Evolutionary conservation across 2,113 vertebrate genomes (phyloP), one percentile per base, ranked within the genome.

Genomic region (Urocolius indicus): DNA sequence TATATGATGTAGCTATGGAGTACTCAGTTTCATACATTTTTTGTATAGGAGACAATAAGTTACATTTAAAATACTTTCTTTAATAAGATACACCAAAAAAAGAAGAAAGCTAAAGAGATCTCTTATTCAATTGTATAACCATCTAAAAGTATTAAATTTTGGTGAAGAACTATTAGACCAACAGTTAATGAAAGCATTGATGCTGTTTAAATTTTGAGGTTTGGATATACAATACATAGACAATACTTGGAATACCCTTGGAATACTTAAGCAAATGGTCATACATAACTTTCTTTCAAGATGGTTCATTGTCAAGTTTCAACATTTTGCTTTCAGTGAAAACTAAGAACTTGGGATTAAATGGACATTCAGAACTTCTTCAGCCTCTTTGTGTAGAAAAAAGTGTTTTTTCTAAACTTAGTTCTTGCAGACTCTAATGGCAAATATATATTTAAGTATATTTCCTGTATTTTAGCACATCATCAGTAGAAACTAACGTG

Each of bases 341-440:
- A 89, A 55, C 22, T 19, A 16, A 74, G 67, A 67, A 3, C 6
- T 51, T 85, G 45, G 5, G 21, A n/a, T 80, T 80, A 80, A 79
- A 34, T 63, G 29, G 10, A 36, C 16, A 20, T 10, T 9, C 10
- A 48, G 23, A 49, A 71, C 11, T 67, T 17, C 15, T 49, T 82
- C 23, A 90, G 8, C 26, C 55, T 82, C 38, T 58, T 82, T 75
- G 13, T 54, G 15, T 34, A 36, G 8, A 84, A 77, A 45, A 27
- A 7, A 3, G 2, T 78, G 14, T 0, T 0, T 5, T 74, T 69
- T 71, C 32, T 45, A 62, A 54, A 3, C 8, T 63, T 55, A 52
- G 5, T 54, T 88, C 36, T 73, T 54, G 18, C 51, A 68, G 16
- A 4, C 7, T 69, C 4, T 82, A 34, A 49, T 38, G 24, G 22